Percentiles rank a stretch among this genome's conserved stretches.
Conservation (phyloP, 2,888 invertebrate genomes). For the Criorhina ranunculi region DNA sequence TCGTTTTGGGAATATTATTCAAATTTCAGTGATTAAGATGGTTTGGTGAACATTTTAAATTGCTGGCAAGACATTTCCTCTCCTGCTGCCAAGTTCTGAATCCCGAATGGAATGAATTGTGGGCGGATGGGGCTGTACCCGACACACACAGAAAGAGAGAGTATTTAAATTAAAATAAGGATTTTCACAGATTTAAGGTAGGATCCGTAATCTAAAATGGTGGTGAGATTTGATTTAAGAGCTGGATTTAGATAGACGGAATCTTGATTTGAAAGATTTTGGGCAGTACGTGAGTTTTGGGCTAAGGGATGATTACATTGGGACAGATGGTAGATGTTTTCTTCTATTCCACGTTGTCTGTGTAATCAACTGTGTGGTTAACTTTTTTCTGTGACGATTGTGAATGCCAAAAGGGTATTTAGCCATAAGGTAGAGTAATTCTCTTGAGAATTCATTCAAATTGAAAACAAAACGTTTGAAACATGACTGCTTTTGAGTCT, state of each 20-base stretch:
- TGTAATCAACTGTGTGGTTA: slow-evolving; percentile 9
- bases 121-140: neutral
- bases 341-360: neutral
- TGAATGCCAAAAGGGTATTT: too few relatives aligned
- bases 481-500: too few relatives aligned
- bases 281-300: neutral
- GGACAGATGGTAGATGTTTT: neutral
- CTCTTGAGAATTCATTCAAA: too few relatives aligned
- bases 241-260: slow-evolving; percentile 3
- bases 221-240: slow-evolving; percentile 38
- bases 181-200: slow-evolving; percentile 48
- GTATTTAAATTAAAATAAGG: slow-evolving; percentile 48
- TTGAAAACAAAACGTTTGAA: too few relatives aligned
- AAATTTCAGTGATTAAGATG: slow-evolving; percentile 64
- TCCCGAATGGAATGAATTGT: neutral
- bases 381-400: neutral
- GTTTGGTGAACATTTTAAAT: slow-evolving; percentile 53
- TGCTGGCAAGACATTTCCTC: slow-evolving; percentile 29
- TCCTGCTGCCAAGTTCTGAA: neutral
- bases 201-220: slow-evolving; percentile 3
- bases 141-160: neutral
- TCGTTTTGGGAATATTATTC: slow-evolving; percentile 63
- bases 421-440: too few relatives aligned
- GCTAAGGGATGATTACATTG: neutral
- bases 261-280: slow-evolving; percentile 17